phyloP scores from a whole-genome alignment of 2,797 vertebrate species.

The Pyrrhura leucotis region DNA sequence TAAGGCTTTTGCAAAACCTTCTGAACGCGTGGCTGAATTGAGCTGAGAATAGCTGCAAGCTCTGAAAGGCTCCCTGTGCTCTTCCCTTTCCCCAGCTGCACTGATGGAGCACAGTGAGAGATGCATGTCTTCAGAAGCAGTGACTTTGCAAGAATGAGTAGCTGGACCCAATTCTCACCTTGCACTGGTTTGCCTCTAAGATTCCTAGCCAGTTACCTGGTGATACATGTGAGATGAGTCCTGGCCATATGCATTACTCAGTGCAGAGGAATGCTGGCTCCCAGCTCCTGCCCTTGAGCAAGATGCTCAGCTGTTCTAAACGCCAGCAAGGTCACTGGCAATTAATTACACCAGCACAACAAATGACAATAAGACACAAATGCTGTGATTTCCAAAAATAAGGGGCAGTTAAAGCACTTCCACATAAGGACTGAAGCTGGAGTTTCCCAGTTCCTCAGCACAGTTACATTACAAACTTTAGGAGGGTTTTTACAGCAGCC shows the following conservation, averaged over 20 bases:
- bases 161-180: background rate
- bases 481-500: background rate
- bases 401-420: accelerated
- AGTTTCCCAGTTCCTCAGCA: background rate
- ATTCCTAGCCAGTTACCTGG: background rate
- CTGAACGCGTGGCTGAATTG: background rate
- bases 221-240: accelerated
- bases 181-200: background rate
- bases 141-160: background rate
- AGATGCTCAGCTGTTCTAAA: background rate
- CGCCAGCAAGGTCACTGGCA: background rate
- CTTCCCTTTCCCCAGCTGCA: background rate
- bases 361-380: background rate
- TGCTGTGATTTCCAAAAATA: accelerated
- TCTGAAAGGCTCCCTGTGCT: background rate
- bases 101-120: accelerated
- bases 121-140: background rate
- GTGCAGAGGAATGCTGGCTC: background rate
- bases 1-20: background rate
- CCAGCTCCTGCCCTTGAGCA: background rate
- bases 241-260: background rate
- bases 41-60: background rate
- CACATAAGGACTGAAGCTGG: accelerated
- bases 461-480: background rate
- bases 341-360: background rate